Evolutionary conservation across 2,113 vertebrate species (phyloP).

Genomic region (Polyodon spathula): DNA sequence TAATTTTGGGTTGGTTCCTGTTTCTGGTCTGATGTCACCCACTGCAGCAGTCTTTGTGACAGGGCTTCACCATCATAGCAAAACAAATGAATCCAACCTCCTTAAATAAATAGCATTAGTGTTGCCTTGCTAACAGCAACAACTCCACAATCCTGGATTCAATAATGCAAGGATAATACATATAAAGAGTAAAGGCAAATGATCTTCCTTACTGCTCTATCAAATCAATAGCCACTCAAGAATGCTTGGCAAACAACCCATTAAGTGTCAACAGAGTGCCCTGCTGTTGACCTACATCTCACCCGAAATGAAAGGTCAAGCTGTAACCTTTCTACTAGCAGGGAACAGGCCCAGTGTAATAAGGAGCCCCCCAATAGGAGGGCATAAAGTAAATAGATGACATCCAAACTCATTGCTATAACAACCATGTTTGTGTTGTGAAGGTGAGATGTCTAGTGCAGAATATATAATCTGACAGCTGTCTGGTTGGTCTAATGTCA

Average conservation of each 20-base stretch:
- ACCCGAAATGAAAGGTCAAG: conserved; percentile 20
- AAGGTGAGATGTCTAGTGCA: background rate
- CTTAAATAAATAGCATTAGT: too few relatives aligned
- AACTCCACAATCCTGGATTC: too few relatives aligned
- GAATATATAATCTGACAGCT: conserved; percentile 4
- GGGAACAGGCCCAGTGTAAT: background rate
- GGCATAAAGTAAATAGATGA: background rate
- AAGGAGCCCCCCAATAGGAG: background rate
- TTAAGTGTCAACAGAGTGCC: conserved; percentile 9
- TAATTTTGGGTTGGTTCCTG: too few relatives aligned
- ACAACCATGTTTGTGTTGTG: background rate
- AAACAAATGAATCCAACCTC: too few relatives aligned
- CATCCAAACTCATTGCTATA: background rate
- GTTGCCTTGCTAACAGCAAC: too few relatives aligned
- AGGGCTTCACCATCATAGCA: too few relatives aligned
- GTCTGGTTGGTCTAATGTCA: background rate
- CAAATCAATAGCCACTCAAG: too few relatives aligned
- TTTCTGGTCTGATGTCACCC: too few relatives aligned
- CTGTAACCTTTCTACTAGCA: conserved; percentile 7
- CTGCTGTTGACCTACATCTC: conserved; percentile 16
- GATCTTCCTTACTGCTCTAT: too few relatives aligned
- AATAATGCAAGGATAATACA: too few relatives aligned
- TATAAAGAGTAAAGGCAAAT: too few relatives aligned
- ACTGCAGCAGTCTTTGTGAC: too few relatives aligned
- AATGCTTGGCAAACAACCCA: conserved; percentile 12